phyloP scores from a whole-genome alignment of 2,888 invertebrate species.

The Anagyrus pseudococci region DNA sequence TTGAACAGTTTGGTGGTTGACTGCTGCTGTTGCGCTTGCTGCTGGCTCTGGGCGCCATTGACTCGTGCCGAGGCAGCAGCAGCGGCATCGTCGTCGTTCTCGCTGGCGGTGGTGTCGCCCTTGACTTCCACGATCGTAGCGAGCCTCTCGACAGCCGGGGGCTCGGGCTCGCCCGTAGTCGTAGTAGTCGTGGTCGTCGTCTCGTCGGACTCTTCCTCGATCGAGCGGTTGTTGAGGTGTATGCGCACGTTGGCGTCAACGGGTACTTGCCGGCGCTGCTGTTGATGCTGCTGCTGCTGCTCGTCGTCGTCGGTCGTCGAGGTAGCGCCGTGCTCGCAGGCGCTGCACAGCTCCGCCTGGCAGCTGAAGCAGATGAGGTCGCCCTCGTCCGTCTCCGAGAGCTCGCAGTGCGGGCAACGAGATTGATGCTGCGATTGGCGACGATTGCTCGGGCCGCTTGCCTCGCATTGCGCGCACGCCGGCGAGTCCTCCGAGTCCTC shows the following conservation, averaged over 20 bases:
- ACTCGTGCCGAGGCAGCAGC: slow-evolving; percentile 40
- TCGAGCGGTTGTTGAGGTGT: slow-evolving; percentile 51
- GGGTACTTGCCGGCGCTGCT: slow-evolving; percentile 39
- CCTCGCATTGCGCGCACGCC: slow-evolving; percentile 46
- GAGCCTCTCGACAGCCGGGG: slow-evolving; percentile 44
- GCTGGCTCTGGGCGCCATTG: slow-evolving; percentile 45
- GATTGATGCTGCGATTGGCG: slow-evolving; percentile 17
- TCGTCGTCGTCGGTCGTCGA: slow-evolving; percentile 34
- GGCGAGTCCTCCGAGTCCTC: slow-evolving; percentile 43
- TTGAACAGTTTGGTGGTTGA: slow-evolving; percentile 53
- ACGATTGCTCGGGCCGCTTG: slow-evolving; percentile 14
- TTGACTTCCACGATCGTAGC: slow-evolving; percentile 57
- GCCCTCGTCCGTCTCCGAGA: slow-evolving; percentile 51
- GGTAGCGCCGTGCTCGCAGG: slow-evolving; percentile 3
- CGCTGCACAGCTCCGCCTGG: slow-evolving; percentile 48
- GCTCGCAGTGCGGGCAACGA: slow-evolving; percentile 48
- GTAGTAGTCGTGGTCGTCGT: slow-evolving; percentile 37
- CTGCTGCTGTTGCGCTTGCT: slow-evolving; percentile 28
- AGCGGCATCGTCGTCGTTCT: slow-evolving; percentile 49
- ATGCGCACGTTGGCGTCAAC: slow-evolving; percentile 54
- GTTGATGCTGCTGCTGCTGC: slow-evolving; percentile 36
- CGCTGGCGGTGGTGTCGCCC: slow-evolving; percentile 50
- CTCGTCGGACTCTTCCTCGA: slow-evolving; percentile 54
- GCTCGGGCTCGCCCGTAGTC: slow-evolving; percentile 23
- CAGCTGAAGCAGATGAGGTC: slow-evolving; percentile 59